Conservation (phyloP, 2,113 vertebrate species). For the Odocoileus virginianus region DNA sequence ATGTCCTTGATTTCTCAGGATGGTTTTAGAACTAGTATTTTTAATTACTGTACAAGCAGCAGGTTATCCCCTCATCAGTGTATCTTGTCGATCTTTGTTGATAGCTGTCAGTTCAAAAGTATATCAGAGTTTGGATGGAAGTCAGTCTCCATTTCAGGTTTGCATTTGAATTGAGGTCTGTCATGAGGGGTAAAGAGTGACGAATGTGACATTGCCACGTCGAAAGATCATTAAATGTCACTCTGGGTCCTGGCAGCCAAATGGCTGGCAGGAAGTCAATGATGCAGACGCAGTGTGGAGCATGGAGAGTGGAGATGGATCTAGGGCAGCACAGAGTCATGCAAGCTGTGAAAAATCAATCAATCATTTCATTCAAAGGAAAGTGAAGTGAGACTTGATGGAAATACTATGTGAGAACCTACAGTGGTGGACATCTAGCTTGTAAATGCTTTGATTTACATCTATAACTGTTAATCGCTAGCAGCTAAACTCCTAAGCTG, state of each 20-base stretch:
- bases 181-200: conserved; percentile 85
- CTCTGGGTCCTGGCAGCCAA: conserved; percentile 84
- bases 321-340: conserved; percentile 69
- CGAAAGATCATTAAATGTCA: conserved; percentile 94
- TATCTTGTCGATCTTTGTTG: conserved; percentile 46
- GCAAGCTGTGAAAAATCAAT: conserved; percentile 80
- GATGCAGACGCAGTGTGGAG: conserved; percentile 72
- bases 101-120: conserved; percentile 72
- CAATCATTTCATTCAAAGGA: conserved; percentile 77
- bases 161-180: conserved; percentile 82
- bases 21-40: neutral
- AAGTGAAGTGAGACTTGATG: conserved; percentile 74
- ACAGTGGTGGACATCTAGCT: conserved; percentile 56
- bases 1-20: neutral
- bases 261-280: conserved; percentile 92
- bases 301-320: conserved; percentile 68
- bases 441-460: conserved; percentile 73
- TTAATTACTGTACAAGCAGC: conserved; percentile 45
- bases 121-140: conserved; percentile 68
- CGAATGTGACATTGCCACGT: conserved; percentile 87
- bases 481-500: conserved; percentile 51
- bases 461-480: conserved; percentile 15
- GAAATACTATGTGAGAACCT: conserved; percentile 51
- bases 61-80: conserved; percentile 53
- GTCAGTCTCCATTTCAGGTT: conserved; percentile 77